Percentiles rank a stretch among this genome's conserved stretches.
These are phyloP conservation scores for Lottia scabra DNA, from an alignment of 2,888 invertebrate species.

Conservation along the genomic window DNA sequence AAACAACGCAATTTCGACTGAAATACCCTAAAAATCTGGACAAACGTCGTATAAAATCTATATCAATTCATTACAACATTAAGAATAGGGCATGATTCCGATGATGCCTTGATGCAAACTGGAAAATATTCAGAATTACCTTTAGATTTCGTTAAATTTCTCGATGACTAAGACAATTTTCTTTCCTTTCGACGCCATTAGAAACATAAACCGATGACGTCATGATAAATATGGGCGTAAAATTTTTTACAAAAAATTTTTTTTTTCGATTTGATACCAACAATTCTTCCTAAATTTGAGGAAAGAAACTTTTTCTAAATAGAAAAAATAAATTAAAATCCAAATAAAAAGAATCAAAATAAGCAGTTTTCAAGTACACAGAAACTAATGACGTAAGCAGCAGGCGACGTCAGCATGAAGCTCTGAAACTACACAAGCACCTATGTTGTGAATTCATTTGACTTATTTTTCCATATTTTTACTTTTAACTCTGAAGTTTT, in stretches of 20 bases:
- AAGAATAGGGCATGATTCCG: too few relatives aligned
- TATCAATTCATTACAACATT: too few relatives aligned
- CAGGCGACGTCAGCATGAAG: slow-evolving; percentile 59
- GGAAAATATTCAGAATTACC: neutral
- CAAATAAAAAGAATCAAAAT: neutral
- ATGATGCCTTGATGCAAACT: too few relatives aligned
- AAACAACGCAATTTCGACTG: too few relatives aligned
- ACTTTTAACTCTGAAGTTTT: slow-evolving; percentile 17
- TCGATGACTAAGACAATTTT: neutral
- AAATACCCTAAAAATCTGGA: too few relatives aligned
- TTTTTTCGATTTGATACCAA: too few relatives aligned
- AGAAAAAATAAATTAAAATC: neutral
- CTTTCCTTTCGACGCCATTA: neutral
- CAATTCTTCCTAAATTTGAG: too few relatives aligned
- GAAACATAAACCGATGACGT: slow-evolving; percentile 22
- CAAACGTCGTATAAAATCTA: too few relatives aligned
- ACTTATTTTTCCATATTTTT: slow-evolving; percentile 50
- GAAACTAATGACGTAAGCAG: slow-evolving; percentile 48
- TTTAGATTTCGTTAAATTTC: neutral
- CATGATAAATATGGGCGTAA: slow-evolving; percentile 8
- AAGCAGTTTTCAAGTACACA: slow-evolving; percentile 22
- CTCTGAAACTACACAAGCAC: neutral
- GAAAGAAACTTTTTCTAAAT: too few relatives aligned
- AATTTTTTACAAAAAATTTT: too few relatives aligned
- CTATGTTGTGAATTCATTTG: neutral